phyloP scores from a whole-genome alignment of 2,113 vertebrate genomes.

The Trinectes maculatus region DNA sequence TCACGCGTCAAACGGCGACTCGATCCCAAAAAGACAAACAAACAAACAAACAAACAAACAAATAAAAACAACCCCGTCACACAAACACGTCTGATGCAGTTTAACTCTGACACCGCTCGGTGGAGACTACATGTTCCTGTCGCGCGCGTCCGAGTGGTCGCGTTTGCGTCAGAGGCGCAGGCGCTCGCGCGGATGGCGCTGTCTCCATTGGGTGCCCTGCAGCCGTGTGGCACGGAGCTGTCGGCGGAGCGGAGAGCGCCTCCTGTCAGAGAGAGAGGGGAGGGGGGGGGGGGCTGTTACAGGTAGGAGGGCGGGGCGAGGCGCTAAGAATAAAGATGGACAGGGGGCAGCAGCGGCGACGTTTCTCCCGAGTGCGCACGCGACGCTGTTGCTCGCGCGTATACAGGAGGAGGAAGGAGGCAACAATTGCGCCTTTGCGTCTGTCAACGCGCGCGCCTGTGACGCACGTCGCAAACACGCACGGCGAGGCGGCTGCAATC shows the following conservation, averaged over 20 bases:
- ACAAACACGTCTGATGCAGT: too few relatives aligned
- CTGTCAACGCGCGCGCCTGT: slow-evolving; percentile 40
- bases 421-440: slow-evolving; percentile 55
- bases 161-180: slow-evolving; percentile 53
- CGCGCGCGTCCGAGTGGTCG: slow-evolving; percentile 41
- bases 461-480: slow-evolving; percentile 59
- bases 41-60: not conserved
- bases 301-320: slow-evolving; percentile 82
- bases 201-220: slow-evolving; percentile 70
- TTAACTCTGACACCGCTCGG: slow-evolving; percentile 14
- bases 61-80: not conserved
- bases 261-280: not conserved
- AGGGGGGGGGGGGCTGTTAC: slow-evolving; percentile 48
- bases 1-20: slow-evolving; percentile 51
- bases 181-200: slow-evolving; percentile 56
- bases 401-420: slow-evolving; percentile 27
- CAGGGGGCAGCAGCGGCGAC: slow-evolving; percentile 42
- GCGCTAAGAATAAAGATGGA: slow-evolving; percentile 78
- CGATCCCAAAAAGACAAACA: slow-evolving; percentile 23
- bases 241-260: slow-evolving; percentile 76
- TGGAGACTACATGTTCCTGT: slow-evolving; percentile 43
- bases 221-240: slow-evolving; percentile 60
- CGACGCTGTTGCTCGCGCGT: too few relatives aligned
- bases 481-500: too few relatives aligned
- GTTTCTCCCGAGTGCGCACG: slow-evolving; percentile 46